phyloP scores from a whole-genome alignment of 2,797 vertebrate species.

The Bufotes viridis region DNA sequence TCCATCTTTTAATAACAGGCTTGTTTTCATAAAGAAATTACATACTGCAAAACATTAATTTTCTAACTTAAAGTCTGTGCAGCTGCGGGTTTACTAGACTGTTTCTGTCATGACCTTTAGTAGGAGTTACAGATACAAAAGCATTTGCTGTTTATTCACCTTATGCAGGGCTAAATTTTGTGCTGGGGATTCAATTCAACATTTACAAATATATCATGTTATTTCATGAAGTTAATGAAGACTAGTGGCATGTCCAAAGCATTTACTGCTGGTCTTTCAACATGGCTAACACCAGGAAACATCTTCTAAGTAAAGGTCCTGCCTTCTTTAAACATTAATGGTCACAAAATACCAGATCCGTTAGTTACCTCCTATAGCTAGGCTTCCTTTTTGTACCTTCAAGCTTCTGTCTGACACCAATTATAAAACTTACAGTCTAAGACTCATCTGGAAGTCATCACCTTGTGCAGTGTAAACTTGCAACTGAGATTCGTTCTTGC shows the following conservation, averaged over 20 bases:
- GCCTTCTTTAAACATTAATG: not conserved
- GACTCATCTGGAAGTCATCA: not conserved
- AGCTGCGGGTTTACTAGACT: slow-evolving; percentile 39
- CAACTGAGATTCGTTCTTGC: not conserved
- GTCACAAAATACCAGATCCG: not conserved
- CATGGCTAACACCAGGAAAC: not conserved
- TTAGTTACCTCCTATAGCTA: not conserved
- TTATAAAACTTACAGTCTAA: not conserved
- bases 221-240: not conserved
- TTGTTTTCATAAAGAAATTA: slow-evolving; percentile 51
- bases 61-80: slow-evolving; percentile 33
- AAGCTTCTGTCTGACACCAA: not conserved
- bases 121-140: not conserved
- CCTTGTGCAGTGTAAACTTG: not conserved
- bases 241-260: not conserved
- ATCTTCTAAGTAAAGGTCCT: not conserved
- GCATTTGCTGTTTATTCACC: not conserved
- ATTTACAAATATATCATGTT: not conserved
- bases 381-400: slow-evolving; percentile 4
- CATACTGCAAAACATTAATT: slow-evolving; percentile 42
- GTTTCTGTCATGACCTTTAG: slow-evolving; percentile 12
- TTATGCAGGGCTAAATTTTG: not conserved
- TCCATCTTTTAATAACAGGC: slow-evolving; percentile 46
- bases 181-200: not conserved
- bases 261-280: not conserved